A percentile compares a stretch with the other conserved stretches of the same genome.
Conservation (phyloP, 2,888 invertebrate genomes). For the Abrostola triplasia region DNA sequence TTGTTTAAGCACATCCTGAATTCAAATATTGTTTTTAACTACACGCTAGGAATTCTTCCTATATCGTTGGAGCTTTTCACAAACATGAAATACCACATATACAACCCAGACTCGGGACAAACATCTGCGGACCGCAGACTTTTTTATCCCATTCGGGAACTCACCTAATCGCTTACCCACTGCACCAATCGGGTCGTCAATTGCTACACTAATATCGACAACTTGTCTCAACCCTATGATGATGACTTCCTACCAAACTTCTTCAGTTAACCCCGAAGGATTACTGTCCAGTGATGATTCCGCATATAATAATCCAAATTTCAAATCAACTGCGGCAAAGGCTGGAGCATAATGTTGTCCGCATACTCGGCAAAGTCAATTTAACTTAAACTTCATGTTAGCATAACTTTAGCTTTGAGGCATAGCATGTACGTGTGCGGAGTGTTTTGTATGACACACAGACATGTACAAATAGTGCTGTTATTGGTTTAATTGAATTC, state of each 20-base stretch:
- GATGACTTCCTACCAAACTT: neutral
- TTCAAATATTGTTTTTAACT: too few relatives aligned
- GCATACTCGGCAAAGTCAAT: slow-evolving; percentile 50
- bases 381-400: slow-evolving; percentile 52
- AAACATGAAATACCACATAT: too few relatives aligned
- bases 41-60: too few relatives aligned
- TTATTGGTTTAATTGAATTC: too few relatives aligned
- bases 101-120: too few relatives aligned
- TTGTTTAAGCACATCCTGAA: too few relatives aligned
- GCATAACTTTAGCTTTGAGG: slow-evolving; percentile 39
- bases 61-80: too few relatives aligned
- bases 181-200: too few relatives aligned
- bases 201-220: too few relatives aligned
- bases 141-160: too few relatives aligned
- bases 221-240: neutral
- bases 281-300: neutral
- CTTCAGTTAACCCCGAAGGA: neutral
- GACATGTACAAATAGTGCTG: neutral
- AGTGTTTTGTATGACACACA: slow-evolving; percentile 4
- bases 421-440: neutral
- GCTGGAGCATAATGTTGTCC: slow-evolving; percentile 41
- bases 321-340: slow-evolving; percentile 38
- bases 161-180: too few relatives aligned
- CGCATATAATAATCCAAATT: slow-evolving; percentile 14
- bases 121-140: too few relatives aligned